Base-by-base conservation (phyloP, 1,140 invertebrate species). In the Arion vulgaris region DNA sequence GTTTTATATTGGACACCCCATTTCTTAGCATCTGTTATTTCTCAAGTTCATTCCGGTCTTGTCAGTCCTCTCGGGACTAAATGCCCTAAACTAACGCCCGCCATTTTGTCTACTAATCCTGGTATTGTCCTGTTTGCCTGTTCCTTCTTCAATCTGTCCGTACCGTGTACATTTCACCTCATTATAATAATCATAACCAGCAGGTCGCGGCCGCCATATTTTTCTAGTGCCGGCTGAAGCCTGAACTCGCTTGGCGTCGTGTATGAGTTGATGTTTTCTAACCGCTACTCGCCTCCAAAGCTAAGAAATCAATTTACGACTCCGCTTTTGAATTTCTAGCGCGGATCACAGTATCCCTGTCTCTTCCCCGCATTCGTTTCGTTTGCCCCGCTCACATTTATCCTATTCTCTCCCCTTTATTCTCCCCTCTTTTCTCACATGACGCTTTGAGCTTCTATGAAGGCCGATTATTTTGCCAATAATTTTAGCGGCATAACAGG, bases 391-490 rank as follows among this genome's bases (percentile, higher is more conserved):
- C 80, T 81, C 80, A 45, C 79, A 38, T 66, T 69, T 72, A 19
- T 69, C 79, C 39, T 66, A 41, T 66, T 68, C 62, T 80, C 41
- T 53, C 69, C 45, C 69, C 53, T 71, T 62, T 73, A 26, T 11
- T 66, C 26, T 39, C 32, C 68, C 39, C 78, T 26, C 66, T 41
- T 49, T 53, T 71, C 41, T 71, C 66, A 32, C 78, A 80, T 80
- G 66, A 51, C 78, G 78, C 78, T 80, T 80, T 80, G 78, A 80
- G 78, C 78, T 45, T 80, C 78, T 80, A 80, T 80, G 78, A 80
- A 80, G 78, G 78, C 62, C 78, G 78, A 80, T 80, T 80, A 80
- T 80, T 80, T 80, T 80, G 78, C 78, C 78, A 80, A 80, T 80
- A 80, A 80, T 80, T 76, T 80, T 80, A 80, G 78, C 78, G 78